These are phyloP conservation scores for Chrysolina americana DNA, from an alignment of 2,888 invertebrate genomes.

Conservation along the genomic window DNA sequence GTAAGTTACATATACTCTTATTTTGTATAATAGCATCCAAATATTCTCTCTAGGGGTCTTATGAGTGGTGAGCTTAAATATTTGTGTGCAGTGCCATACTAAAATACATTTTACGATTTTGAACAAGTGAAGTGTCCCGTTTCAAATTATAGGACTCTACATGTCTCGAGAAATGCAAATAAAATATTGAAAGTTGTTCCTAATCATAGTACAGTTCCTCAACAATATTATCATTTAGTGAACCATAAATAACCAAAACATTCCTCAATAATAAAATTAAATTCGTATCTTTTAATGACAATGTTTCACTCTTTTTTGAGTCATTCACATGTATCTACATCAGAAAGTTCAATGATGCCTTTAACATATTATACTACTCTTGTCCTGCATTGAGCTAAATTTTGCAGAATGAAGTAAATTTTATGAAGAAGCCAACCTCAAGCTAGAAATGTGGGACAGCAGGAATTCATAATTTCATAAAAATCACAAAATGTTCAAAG, in stretches of 20 bases:
- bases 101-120: constrained; percentile 48
- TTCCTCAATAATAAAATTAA: neutral
- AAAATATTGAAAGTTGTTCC: constrained; percentile 68
- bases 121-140: constrained; percentile 42
- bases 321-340: too few species aligned
- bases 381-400: too few species aligned
- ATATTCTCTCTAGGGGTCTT: constrained; percentile 53
- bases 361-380: too few species aligned
- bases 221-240: constrained; percentile 62
- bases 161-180: constrained; percentile 68
- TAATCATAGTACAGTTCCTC: constrained; percentile 68
- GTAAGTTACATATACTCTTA: neutral
- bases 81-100: constrained; percentile 66
- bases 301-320: too few species aligned
- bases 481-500: too few species aligned
- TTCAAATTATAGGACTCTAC: constrained; percentile 62
- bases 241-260: constrained; percentile 16
- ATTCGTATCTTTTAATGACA: neutral
- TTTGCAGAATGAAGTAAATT: too few species aligned
- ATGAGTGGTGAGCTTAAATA: constrained; percentile 63
- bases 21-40: constrained; percentile 2
- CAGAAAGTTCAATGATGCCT: too few species aligned
- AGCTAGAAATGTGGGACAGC: too few species aligned
- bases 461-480: too few species aligned
- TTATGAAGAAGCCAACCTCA: too few species aligned